A percentile compares a stretch with the other conserved stretches of the same genome.
These are phyloP conservation scores for Ctenopoma kingsleyae DNA, from an alignment of 2,797 vertebrate genomes.

Conservation along the genomic window DNA sequence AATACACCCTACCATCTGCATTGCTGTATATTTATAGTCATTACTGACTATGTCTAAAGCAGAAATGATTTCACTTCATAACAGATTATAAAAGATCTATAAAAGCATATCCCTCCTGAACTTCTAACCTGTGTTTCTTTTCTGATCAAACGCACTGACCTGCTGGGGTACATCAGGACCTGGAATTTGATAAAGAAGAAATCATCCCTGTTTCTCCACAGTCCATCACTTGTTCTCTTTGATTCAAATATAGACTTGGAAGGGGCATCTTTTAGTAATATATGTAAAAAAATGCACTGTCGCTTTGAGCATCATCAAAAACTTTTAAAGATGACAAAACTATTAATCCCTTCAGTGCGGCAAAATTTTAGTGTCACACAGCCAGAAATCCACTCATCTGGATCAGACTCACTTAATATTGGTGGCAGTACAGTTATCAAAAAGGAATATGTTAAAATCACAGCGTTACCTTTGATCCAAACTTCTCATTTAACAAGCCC, in stretches of 20 bases:
- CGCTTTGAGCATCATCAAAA: slow-evolving; percentile 2
- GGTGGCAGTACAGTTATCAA: slow-evolving; percentile 20
- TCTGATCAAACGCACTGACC: slow-evolving; percentile 12
- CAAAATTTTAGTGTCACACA: slow-evolving; percentile 2
- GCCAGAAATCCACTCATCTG: slow-evolving; percentile 18
- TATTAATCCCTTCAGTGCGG: background rate
- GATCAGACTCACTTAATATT: slow-evolving; percentile 17
- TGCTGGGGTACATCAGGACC: background rate
- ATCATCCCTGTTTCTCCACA: background rate
- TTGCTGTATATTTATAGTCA: slow-evolving; percentile 1
- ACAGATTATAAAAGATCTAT: slow-evolving; percentile 21
- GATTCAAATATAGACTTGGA: slow-evolving; percentile 3
- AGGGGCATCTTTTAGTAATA: background rate
- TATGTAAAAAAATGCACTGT: background rate
- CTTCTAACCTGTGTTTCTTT: slow-evolving; percentile 4
- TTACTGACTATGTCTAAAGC: slow-evolving; percentile 14
- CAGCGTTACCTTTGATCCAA: slow-evolving; percentile 44
- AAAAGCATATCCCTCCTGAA: background rate
- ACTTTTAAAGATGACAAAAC: slow-evolving; percentile 17
- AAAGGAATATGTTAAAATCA: slow-evolving; percentile 32
- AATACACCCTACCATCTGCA: background rate
- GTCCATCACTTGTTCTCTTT: background rate
- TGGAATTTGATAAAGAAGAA: background rate
- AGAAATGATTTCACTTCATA: background rate
- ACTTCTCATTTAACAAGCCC: slow-evolving; percentile 38